phyloP scores from a whole-genome alignment of 2,113 vertebrate genomes.

The Muntiacus reevesi region DNA sequence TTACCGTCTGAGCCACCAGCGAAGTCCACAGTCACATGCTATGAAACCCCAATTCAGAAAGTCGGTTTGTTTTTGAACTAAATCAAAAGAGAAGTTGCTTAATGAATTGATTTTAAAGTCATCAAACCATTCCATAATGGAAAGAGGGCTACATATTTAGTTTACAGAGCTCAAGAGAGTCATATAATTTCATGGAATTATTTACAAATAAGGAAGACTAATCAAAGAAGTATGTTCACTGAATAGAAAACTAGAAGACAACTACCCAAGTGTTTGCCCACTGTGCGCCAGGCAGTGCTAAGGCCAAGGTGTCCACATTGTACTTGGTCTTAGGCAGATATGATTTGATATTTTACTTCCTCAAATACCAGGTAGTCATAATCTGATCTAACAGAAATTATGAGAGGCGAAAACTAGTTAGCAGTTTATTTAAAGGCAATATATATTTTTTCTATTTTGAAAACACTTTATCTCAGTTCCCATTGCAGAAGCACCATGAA shows the following conservation, averaged over 20 bases:
- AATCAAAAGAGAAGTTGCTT: not conserved
- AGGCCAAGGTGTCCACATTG: not conserved
- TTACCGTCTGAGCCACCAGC: not conserved
- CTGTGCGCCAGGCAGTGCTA: not conserved
- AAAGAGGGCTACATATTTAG: not conserved
- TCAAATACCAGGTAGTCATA: not conserved
- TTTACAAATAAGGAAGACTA: not conserved
- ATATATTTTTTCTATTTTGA: not conserved
- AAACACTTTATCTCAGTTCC: not conserved
- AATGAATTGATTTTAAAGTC: not conserved
- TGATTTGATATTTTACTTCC: not conserved
- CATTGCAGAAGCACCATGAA: not conserved
- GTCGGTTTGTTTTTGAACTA: not conserved
- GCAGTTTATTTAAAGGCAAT: not conserved
- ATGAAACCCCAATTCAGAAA: not conserved
- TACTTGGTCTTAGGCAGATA: not conserved
- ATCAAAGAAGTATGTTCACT: not conserved
- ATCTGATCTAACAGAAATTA: not conserved
- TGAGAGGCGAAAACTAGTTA: not conserved
- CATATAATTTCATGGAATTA: not conserved
- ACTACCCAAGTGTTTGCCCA: not conserved
- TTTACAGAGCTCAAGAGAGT: not conserved
- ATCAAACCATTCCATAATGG: not conserved
- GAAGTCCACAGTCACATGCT: not conserved
- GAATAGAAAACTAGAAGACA: not conserved